phyloP scores from a whole-genome alignment of 2,888 invertebrate species.

The Ectemnius lituratus region DNA sequence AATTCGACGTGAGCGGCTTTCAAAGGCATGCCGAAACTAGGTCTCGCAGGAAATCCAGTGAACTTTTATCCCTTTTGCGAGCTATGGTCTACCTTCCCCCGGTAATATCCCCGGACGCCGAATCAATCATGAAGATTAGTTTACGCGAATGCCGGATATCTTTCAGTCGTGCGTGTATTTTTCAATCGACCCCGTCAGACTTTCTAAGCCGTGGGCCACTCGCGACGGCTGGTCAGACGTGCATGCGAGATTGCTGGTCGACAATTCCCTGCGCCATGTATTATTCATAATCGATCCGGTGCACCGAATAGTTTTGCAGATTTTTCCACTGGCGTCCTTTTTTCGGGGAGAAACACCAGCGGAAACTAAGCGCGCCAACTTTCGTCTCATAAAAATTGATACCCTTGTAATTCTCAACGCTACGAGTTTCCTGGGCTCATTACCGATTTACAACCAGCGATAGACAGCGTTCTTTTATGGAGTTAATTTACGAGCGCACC shows the following conservation, averaged over 20 bases:
- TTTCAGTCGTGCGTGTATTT: neutral
- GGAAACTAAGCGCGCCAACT: neutral
- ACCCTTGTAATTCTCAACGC: neutral
- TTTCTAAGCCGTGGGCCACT: neutral
- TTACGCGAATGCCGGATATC: slow-evolving; percentile 19
- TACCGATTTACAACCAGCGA: slow-evolving; percentile 15
- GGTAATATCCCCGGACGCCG: slow-evolving; percentile 5
- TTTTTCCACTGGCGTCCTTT: neutral
- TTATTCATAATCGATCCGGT: slow-evolving; percentile 5
- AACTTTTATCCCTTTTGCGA: slow-evolving; percentile 27
- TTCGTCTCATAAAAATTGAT: slow-evolving; percentile 16
- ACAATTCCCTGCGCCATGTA: neutral
- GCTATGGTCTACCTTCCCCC: neutral
- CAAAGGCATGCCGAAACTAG: slow-evolving; percentile 37
- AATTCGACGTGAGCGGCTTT: slow-evolving; percentile 29
- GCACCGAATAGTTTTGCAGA: neutral
- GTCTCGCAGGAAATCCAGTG: slow-evolving; percentile 32
- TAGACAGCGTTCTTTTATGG: neutral
- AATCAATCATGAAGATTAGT: slow-evolving; percentile 38
- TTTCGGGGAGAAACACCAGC: neutral
- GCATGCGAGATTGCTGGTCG: neutral
- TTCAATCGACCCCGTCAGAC: neutral
- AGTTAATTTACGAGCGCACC: neutral
- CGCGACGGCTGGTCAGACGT: neutral
- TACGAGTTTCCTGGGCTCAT: slow-evolving; percentile 5